Percentiles rank a stretch among this genome's conserved stretches.
These are phyloP conservation scores for Dasysyrphus albostriatus DNA, from an alignment of 2,888 invertebrate genomes.

Conservation along the genomic window DNA sequence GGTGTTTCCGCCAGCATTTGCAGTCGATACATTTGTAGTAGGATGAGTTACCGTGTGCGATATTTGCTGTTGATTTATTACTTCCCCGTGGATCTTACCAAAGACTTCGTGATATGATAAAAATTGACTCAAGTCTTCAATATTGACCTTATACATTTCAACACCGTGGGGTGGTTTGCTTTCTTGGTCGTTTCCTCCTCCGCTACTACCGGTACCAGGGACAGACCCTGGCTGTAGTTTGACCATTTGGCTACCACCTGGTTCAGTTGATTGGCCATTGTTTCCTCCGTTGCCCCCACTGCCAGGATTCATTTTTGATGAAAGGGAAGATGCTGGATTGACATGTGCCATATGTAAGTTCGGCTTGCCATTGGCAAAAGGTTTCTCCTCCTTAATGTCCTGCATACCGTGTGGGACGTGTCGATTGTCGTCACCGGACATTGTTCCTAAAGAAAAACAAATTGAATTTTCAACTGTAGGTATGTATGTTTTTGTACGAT, in stretches of 20 bases:
- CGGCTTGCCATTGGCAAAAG: constrained; percentile 77
- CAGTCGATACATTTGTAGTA: constrained; percentile 80
- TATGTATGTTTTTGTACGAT: constrained; percentile 26
- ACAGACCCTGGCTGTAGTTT: constrained; percentile 73
- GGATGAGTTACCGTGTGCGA: constrained; percentile 83
- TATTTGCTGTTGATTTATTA: constrained; percentile 84
- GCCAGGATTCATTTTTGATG: constrained; percentile 76
- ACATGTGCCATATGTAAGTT: constrained; percentile 75
- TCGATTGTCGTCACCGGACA: constrained; percentile 72
- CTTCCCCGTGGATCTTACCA: constrained; percentile 86
- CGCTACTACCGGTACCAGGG: constrained; percentile 81
- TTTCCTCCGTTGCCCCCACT: constrained; percentile 58
- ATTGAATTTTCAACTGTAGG: constrained; percentile 67
- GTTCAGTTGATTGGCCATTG: constrained; percentile 69
- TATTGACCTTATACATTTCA: constrained; percentile 91
- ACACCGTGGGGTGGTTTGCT: constrained; percentile 85
- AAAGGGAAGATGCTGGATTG: constrained; percentile 69
- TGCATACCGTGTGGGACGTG: constrained; percentile 75
- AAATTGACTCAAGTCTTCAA: constrained; percentile 93
- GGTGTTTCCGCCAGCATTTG: constrained; percentile 78
- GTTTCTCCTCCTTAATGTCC: constrained; percentile 78
- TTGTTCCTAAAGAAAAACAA: constrained; percentile 70
- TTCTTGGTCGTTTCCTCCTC: constrained; percentile 78
- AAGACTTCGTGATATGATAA: constrained; percentile 94
- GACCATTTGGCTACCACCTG: constrained; percentile 59